A percentile compares a stretch with the other conserved stretches of the same genome.
phyloP scores from a whole-genome alignment of 2,113 vertebrate genomes.

The Gyps fulvus region DNA sequence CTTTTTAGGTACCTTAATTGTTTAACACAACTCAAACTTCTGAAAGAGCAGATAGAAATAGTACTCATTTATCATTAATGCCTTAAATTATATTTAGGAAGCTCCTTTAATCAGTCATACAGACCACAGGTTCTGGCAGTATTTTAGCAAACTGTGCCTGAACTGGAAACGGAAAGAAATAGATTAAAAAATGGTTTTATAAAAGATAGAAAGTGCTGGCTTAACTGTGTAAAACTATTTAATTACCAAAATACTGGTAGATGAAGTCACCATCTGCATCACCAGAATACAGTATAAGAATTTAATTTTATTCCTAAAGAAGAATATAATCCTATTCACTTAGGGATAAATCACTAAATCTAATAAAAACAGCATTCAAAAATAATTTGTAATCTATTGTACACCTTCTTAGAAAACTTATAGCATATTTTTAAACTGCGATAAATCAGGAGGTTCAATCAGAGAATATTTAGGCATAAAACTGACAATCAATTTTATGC shows the following conservation, averaged over 20 bases:
- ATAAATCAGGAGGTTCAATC: not conserved
- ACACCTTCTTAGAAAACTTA: not conserved
- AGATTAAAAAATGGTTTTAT: not conserved
- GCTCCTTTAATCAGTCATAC: constrained; percentile 5
- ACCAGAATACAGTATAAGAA: not conserved
- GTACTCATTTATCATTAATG: constrained; percentile 45
- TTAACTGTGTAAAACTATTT: not conserved
- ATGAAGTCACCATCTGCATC: not conserved
- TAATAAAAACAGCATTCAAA: not conserved
- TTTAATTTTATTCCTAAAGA: not conserved
- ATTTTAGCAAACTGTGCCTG: not conserved
- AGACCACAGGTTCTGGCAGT: not conserved
- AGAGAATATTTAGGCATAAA: constrained; percentile 1
- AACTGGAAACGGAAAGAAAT: constrained; percentile 14
- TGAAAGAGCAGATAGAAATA: constrained; percentile 13
- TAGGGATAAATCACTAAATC: not conserved
- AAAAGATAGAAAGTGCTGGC: not conserved
- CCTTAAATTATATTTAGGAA: constrained; percentile 51
- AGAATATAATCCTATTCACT: not conserved
- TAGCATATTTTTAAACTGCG: not conserved
- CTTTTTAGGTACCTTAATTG: not conserved
- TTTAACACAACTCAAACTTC: constrained; percentile 17
- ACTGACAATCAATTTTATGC: not conserved
- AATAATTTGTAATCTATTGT: not conserved
- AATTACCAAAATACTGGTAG: not conserved